Evolutionary conservation across 37 sponge, comb jelly and placozoan genomes (phyloP).

Genomic region (Aplysina aerophoba): DNA sequence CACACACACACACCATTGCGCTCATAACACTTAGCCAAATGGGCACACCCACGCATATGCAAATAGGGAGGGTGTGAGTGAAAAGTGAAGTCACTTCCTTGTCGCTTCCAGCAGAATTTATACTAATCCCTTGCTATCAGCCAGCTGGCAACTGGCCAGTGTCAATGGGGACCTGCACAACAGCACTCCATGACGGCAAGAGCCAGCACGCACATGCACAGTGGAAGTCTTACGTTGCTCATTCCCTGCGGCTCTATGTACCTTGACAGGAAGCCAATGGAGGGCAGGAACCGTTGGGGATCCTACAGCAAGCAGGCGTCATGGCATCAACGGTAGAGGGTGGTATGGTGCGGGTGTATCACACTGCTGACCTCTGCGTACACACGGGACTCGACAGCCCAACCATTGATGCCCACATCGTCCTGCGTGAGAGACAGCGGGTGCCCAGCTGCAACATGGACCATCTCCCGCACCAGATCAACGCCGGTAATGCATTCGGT

Average conservation of each 20-base stretch:
- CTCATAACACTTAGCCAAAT: too few species aligned
- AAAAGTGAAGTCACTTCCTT: too few species aligned
- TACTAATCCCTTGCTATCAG: too few species aligned
- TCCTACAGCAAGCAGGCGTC: constrained; percentile 50
- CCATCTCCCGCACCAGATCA: constrained; percentile 93
- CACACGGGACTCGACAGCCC: constrained; percentile 95
- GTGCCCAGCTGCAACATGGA: constrained; percentile 87
- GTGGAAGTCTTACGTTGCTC: constrained; percentile 45
- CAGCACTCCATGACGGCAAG: not conserved
- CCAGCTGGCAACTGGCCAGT: too few species aligned
- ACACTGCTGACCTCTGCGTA: constrained; percentile 87
- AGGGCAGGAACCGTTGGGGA: constrained; percentile 83
- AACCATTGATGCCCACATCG: constrained; percentile 94
- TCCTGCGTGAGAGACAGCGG: constrained; percentile 72
- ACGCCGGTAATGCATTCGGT: constrained; percentile 99
- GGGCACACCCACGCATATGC: too few species aligned
- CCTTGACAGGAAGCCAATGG: constrained; percentile 84
- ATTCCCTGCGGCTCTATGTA: constrained; percentile 84
- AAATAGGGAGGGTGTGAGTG: too few species aligned
- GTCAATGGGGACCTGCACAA: constrained; percentile 81
- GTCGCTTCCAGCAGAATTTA: too few species aligned
- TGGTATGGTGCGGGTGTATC: too few species aligned
- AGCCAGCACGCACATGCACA: not conserved
- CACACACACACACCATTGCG: too few species aligned
- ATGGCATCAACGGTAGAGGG: too few species aligned